Base-by-base conservation (phyloP, 2,113 vertebrate genomes). In the Mustela nigripes region DNA sequence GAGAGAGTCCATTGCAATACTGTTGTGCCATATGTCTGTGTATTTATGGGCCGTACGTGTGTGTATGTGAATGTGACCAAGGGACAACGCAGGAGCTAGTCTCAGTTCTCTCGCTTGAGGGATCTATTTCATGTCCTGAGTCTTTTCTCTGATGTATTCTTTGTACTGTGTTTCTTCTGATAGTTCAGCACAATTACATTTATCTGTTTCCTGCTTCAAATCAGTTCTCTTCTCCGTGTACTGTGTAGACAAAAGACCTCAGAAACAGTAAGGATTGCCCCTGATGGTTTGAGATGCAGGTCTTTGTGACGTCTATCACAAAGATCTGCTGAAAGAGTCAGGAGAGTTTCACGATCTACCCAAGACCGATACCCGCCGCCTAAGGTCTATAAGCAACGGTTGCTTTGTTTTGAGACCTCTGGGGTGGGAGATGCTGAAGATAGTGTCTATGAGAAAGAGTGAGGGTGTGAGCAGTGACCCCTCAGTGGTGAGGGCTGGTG, bases 41-140 rank as follows among this genome's bases (percentile, higher is more conserved):
- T 67, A 33, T 67, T 33, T 67, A 67, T 33, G 31, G 31, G 63
- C 14, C 14, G 33, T 19, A 69, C 9, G 16, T n/a, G 11, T n/a
- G 62, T 53, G 62, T 28, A 18, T 8, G 18, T 33, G 21, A n/a
- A 2, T 74, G 48, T 56, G 76, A 71, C 4, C 14, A 22, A 33
- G 39, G 2, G 5, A 60, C 53, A 24, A 0, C 21, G 16, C 11
- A 76, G 0, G 12, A 60, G 24, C 21, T 42, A 1, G 24, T 3
- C 33, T 79, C 8, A 7, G 3, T 39, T 62, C 31, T 81, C 16
- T 50, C n/a, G 8, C 21, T 36, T 39, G 65, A 18, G 5, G 5
- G 11, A 74, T 22, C 4, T 14, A 24, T 18, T 67, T 11, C 6
- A 31, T 53, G 56, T 80, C 19, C 22, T 50, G 16, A 36, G 16